phyloP scores from a whole-genome alignment of 2,888 invertebrate species.

The Operophtera brumata region DNA sequence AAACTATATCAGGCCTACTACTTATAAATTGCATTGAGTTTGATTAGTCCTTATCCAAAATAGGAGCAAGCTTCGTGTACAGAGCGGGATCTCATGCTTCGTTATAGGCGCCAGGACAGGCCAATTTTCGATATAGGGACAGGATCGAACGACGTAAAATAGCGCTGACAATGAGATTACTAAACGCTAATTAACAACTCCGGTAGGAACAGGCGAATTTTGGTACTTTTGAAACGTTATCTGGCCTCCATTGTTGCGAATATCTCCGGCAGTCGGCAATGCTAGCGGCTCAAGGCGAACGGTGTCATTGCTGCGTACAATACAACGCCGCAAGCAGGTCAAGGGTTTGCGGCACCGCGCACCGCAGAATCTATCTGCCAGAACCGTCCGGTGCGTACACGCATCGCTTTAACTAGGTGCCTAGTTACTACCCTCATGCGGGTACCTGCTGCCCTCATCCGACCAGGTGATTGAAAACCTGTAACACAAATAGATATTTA shows the following conservation, averaged over 20 bases:
- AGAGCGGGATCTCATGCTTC: slow-evolving; percentile 36
- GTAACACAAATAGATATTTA: slow-evolving; percentile 49
- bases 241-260: slow-evolving; percentile 81
- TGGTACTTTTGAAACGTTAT: slow-evolving; percentile 80
- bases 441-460: slow-evolving; percentile 66
- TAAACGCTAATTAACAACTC: slow-evolving; percentile 65
- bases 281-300: slow-evolving; percentile 79
- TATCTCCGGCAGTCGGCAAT: slow-evolving; percentile 80
- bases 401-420: slow-evolving; percentile 32
- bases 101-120: slow-evolving; percentile 22
- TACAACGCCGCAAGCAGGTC: slow-evolving; percentile 74
- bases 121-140: slow-evolving; percentile 1
- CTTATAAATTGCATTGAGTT: too few relatives aligned
- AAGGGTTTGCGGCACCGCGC: slow-evolving; percentile 65
- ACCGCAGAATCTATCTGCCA: slow-evolving; percentile 34
- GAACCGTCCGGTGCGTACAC: slow-evolving; percentile 24
- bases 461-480: slow-evolving; percentile 65
- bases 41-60: too few relatives aligned
- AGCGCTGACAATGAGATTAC: slow-evolving; percentile 54
- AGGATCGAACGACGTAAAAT: slow-evolving; percentile 27
- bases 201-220: slow-evolving; percentile 70
- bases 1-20: too few relatives aligned
- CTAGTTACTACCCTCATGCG: slow-evolving; percentile 41
- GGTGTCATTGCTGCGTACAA: slow-evolving; percentile 80
- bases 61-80: too few relatives aligned